phyloP scores from a whole-genome alignment of 2,797 vertebrate species.

The Coregonus ussuriensis region DNA sequence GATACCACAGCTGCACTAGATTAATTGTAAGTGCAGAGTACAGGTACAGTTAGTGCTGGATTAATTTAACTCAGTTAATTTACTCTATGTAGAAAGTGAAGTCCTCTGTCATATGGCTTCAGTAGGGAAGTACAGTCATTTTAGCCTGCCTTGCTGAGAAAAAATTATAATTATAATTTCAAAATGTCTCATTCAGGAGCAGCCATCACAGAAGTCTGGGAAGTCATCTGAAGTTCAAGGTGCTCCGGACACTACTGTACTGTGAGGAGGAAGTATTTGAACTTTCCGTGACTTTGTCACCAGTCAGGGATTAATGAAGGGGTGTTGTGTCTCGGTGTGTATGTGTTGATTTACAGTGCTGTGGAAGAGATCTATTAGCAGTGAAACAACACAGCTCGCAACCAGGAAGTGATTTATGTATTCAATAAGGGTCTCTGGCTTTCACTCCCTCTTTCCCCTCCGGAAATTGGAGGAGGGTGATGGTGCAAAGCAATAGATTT shows the following conservation, averaged over 20 bases:
- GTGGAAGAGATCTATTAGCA: constrained; percentile 66
- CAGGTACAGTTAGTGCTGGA: too few relatives aligned
- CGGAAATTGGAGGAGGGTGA: neutral
- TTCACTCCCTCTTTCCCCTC: constrained; percentile 55
- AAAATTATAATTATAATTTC: too few relatives aligned
- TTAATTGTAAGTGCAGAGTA: neutral
- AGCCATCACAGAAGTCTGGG: neutral
- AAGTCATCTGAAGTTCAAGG: constrained; percentile 16
- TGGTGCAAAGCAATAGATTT: too few relatives aligned
- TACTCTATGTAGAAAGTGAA: too few relatives aligned
- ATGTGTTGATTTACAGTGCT: constrained; percentile 62
- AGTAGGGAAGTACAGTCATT: too few relatives aligned
- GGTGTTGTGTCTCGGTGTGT: constrained; percentile 31
- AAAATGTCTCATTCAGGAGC: too few relatives aligned
- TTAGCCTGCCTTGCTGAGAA: too few relatives aligned
- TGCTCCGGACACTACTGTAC: neutral
- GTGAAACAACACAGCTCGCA: constrained; percentile 65
- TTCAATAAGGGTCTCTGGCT: constrained; percentile 65
- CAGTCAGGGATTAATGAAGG: constrained; percentile 47
- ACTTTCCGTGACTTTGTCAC: constrained; percentile 50
- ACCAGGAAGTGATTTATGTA: constrained; percentile 70
- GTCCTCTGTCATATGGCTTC: too few relatives aligned
- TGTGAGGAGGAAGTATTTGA: constrained; percentile 30
- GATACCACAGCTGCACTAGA: neutral
- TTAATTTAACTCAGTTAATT: too few relatives aligned